Base-by-base conservation (phyloP, 2,797 vertebrate species). In the Gambelia wislizenii region DNA sequence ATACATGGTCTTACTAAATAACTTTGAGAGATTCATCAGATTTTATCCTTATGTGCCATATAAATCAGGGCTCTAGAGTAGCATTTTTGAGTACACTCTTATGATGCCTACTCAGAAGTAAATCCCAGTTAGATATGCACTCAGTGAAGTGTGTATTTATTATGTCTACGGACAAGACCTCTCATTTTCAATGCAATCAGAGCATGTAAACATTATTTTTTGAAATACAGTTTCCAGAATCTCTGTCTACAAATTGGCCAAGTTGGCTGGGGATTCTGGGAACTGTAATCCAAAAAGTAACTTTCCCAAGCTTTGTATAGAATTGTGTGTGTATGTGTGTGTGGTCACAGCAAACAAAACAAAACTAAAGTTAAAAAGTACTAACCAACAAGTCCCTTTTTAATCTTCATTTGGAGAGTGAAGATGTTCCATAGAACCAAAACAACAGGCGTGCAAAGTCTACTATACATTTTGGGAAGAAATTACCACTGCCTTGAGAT, bases 341-440 rank as follows among this genome's bases (percentile, higher is more conserved):
- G 42, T 9, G 52, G 30, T 47, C 42, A 44, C 39, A 75, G 30
- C 7, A 52, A 0, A 5, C 3, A 10, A 59, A 42, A 89, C 84
- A 80, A 86, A 59, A 36, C 44, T 54, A 70, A 52, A n/a, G 16
- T 52, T n/a, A n/a, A n/a, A 59, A 70, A 56, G 33, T 81, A 39
- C 22, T 61, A 49, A 87, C 33, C 52, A 82, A 75, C 36, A 12
- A 61, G 47, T 49, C 33, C 20, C 27, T 33, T 67, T 87, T 39
- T n/a, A 80, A 88, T 47, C 85, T 89, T 44, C 27, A 54, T 87
- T 44, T 84, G 80, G 49, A 77, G 74, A 89, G 93, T 88, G 27
- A 91, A 92, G 27, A 54, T 42, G 86, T 87, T 78, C 72, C 89
- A 67, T 80, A 88, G 74, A 92, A 94, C 88, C 89, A 95, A 79